Conservation (phyloP, 1,140 invertebrate species). For the Aphelinus atriplicis region DNA sequence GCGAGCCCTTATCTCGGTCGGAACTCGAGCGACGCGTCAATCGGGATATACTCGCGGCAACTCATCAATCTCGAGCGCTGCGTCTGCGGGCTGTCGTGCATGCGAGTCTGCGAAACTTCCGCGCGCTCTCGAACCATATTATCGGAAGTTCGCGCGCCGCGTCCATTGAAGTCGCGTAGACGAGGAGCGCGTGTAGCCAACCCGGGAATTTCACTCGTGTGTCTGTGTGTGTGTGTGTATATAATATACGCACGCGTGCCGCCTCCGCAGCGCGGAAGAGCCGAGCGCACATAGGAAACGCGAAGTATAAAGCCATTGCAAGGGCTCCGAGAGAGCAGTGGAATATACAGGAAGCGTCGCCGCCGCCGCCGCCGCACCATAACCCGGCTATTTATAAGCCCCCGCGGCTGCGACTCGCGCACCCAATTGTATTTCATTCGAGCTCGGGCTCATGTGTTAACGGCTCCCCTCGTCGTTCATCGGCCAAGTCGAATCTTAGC, state of each 20-base stretch:
- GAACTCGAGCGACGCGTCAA: too few relatives aligned
- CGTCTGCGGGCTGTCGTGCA: too few relatives aligned
- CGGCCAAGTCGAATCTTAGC: slow-evolving; percentile 2
- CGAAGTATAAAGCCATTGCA: not conserved
- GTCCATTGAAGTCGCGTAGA: not conserved
- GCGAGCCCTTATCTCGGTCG: too few relatives aligned
- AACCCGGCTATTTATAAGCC: slow-evolving; percentile 45
- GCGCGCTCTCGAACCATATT: too few relatives aligned
- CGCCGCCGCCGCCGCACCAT: not conserved
- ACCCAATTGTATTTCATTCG: slow-evolving; percentile 47
- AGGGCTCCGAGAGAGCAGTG: not conserved
- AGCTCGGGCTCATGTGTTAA: slow-evolving; percentile 23
- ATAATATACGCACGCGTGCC: too few relatives aligned
- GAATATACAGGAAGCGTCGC: slow-evolving; percentile 18
- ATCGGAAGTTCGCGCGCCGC: too few relatives aligned
- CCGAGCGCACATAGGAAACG: not conserved
- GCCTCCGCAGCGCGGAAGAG: not conserved
- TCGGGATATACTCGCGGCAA: too few relatives aligned
- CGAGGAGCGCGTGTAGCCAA: too few relatives aligned
- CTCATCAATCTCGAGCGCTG: too few relatives aligned
- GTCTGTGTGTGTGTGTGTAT: too few relatives aligned
- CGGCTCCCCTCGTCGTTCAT: slow-evolving; percentile 1
- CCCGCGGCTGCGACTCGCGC: slow-evolving; percentile 19
- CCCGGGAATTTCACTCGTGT: too few relatives aligned
- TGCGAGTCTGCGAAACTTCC: too few relatives aligned